Base-by-base conservation (phyloP, 2,113 vertebrate species). In the Perca schrenkii region DNA sequence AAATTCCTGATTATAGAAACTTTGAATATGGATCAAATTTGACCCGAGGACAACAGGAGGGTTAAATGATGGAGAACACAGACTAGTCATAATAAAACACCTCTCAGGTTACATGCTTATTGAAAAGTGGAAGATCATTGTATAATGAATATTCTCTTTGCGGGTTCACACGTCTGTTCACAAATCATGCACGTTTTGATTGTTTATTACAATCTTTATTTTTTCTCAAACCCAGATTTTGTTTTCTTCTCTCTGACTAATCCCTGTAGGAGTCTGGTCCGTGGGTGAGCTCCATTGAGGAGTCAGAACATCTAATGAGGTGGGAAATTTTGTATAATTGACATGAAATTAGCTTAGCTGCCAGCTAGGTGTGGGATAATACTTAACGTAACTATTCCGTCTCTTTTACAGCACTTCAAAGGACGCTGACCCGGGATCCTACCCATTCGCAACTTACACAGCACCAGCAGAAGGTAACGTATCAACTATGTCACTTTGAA, bases 271-370 rank as follows among this genome's bases (percentile, higher is more conserved):
- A 67, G 17, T 79, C 83, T 50, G 40, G 60, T 74, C 88, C 79
- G 77, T 92, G 91, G 91, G 13, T 53, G 50, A 89, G 60, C 66
- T 58, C 89, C 5, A 80, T 82, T 6, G 90, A 92, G 52, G 87
- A 87, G 13, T 72, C 89, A 1, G 75, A 90, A 22, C 80, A 83
- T 53, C 66, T 76, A 3, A 80, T 91, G 49, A 92, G 91, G 94
- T 94, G 53, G 11, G 80, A 31, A 1, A 0, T 15, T 43, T 5
- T 16, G 2, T 13, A 25, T 70, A 52, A 6, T 10, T 58, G 3
- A 6, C 1, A 1, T 54, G 17, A 40, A 21, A 6, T 21, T 0
- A 0, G 31, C 28, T 36, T 10, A 19, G 0, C 49, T 31, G 0
- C 8, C 2, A 13, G 22, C 54, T 49, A 3, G 0, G 2, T 58